Evolutionary conservation across 2,113 vertebrate genomes (phyloP).

Genomic region (Ifrita kowaldi): DNA sequence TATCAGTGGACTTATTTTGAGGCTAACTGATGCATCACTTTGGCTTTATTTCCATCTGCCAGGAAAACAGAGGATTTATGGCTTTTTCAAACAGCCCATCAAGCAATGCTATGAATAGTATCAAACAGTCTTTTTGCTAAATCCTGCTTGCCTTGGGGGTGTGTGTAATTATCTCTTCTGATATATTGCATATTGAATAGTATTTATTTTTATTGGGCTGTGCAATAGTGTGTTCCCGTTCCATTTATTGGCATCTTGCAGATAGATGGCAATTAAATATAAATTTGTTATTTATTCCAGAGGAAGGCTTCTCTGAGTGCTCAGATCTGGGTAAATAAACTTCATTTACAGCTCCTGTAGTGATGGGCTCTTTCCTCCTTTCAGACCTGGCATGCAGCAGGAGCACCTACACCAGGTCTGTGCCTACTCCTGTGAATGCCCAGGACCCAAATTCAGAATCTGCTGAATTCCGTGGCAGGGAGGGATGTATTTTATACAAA

Average conservation of each 20-base stretch:
- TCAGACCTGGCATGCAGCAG: fast-evolving
- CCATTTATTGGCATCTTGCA: neutral
- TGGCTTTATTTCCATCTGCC: constrained; percentile 38
- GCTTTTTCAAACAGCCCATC: neutral
- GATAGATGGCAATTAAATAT: neutral
- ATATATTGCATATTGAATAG: constrained; percentile 19
- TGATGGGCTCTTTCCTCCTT: neutral
- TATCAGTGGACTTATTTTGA: neutral
- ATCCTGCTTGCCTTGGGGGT: constrained; percentile 17
- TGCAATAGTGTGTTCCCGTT: neutral
- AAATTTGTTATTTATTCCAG: neutral
- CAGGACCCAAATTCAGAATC: neutral
- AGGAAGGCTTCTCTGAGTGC: neutral
- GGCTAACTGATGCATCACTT: constrained; percentile 15
- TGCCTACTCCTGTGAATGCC: neutral
- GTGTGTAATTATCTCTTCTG: constrained; percentile 18
- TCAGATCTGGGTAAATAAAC: neutral
- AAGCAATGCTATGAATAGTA: constrained; percentile 8
- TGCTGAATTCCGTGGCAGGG: neutral
- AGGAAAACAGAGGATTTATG: constrained; percentile 44
- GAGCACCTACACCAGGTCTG: neutral
- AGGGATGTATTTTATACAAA: neutral
- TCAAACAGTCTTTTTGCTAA: neutral
- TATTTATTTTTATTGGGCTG: constrained; percentile 23
- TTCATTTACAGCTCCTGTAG: neutral